Base-by-base conservation (phyloP, 1,140 invertebrate species). In the Solenopsis invicta region DNA sequence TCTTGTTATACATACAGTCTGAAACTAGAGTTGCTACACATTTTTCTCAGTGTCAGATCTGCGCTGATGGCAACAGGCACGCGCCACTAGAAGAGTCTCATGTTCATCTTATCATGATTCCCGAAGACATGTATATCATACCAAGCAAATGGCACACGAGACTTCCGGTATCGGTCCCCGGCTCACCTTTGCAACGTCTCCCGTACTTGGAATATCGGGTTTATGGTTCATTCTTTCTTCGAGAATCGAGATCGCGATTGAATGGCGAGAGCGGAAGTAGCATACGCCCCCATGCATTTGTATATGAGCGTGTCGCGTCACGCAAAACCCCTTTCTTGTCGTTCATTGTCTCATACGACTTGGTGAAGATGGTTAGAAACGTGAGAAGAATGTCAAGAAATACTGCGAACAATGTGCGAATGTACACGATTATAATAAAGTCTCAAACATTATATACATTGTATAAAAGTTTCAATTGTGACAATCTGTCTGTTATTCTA, bases 91-190 rank as follows among this genome's bases (percentile, higher is more conserved):
- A 93, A 88, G 50, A 90, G 86, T 67, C 84, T 91, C 86, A 88
- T 85, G 91, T 92, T 94, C 93, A 92, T 93, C 91, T 90, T 89
- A 71, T 85, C 90, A 86, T 92, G 93, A 94, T 94, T 93, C 90
- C 90, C 93, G 80, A 92, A 91, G 93, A 93, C 91, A 89, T 66
- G 92, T 91, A 92, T 88, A 90, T 89, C 90, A 87, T 90, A 89
- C 88, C 90, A 91, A 89, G 92, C 93, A 94, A 95, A 95, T 94
- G 94, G 94, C 93, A 94, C 93, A 92, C 94, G 93, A 95, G 93
- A 95, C 94, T 94, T 95, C 94, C 94, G 94, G 93, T 89, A 75
- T 92, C 90, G 88, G 80, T 84, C 87, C 89, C 86, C 87, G 54
- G 61, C 62, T 84, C 86, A 75, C 54, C 80, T 87, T 82, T 67